Evolutionary conservation across 1,140 invertebrate genomes (phyloP).

Genomic region (Chrysomallon squamiferum): DNA sequence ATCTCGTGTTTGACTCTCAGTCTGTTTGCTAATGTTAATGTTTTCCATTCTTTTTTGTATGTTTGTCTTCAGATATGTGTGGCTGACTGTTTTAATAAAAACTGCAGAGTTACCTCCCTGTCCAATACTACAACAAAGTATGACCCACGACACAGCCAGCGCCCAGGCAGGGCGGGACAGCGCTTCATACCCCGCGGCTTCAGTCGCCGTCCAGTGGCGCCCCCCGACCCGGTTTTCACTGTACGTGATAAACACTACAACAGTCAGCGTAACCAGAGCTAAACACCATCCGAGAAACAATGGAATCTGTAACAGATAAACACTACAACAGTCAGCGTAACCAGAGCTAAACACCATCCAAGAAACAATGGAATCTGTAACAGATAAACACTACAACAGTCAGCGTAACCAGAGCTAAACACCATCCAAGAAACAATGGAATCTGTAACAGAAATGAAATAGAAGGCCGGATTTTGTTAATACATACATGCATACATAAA

Average conservation of each 20-base stretch:
- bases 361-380: constrained; percentile 11
- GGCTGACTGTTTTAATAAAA: too few species aligned
- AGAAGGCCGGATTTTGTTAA: background rate
- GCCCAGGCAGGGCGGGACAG: constrained; percentile 23
- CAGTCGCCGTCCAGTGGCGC: constrained; percentile 14
- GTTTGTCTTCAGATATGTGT: too few species aligned
- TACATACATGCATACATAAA: background rate
- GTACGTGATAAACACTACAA: constrained; percentile 23
- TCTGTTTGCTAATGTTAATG: too few species aligned
- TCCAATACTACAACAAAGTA: constrained; percentile 28
- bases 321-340: constrained; percentile 6
- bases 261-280: constrained; percentile 8
- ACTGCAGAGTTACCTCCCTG: constrained; percentile 37
- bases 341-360: constrained; percentile 25
- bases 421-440: constrained; percentile 20
- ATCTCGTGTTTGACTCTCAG: too few species aligned
- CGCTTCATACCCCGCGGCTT: constrained; percentile 23
- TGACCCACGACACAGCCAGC: constrained; percentile 30
- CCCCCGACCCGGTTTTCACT: constrained; percentile 16
- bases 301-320: constrained; percentile 11
- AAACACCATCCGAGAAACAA: constrained; percentile 24
- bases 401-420: constrained; percentile 13
- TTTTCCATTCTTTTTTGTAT: too few species aligned
- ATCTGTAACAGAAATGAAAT: constrained; percentile 5
- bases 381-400: constrained; percentile 7